A percentile compares a stretch with the other conserved stretches of the same genome.
phyloP scores from a whole-genome alignment of 2,888 invertebrate species.

The Diadegma fenestrale region DNA sequence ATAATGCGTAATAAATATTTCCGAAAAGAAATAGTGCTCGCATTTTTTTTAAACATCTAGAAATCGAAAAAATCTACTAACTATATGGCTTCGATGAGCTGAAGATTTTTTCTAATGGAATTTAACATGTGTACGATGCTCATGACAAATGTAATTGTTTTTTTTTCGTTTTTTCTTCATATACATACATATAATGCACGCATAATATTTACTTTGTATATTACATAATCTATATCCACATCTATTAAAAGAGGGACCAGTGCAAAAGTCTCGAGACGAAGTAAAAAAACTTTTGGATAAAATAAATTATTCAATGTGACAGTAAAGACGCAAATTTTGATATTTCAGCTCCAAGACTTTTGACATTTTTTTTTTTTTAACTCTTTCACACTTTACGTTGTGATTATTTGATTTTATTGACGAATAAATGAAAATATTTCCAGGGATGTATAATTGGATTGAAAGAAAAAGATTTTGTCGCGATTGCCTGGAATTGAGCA shows the following conservation, averaged over 20 bases:
- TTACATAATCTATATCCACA: conserved; percentile 72
- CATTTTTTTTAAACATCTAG: conserved; percentile 74
- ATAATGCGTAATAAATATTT: conserved; percentile 59
- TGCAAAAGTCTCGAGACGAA: conserved; percentile 68
- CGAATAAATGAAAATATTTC: neutral
- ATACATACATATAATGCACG: conserved; percentile 69
- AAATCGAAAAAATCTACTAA: conserved; percentile 76
- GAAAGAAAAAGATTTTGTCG: conserved; percentile 24
- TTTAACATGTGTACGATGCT: conserved; percentile 68
- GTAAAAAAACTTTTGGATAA: neutral
- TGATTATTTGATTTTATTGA: neutral
- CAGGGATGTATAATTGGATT: neutral
- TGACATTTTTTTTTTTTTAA: neutral
- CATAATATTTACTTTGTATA: conserved; percentile 64
- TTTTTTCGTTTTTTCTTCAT: conserved; percentile 66
- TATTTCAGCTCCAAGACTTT: neutral
- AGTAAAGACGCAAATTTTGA: neutral
- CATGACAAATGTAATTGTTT: conserved; percentile 72
- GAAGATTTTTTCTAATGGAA: conserved; percentile 70
- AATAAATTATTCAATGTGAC: neutral
- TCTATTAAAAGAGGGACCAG: conserved; percentile 68
- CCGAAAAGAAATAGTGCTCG: conserved; percentile 55
- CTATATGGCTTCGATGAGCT: conserved; percentile 73
- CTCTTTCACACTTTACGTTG: neutral
- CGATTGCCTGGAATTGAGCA: conserved; percentile 55